Percentiles rank a stretch among this genome's conserved stretches.
These are phyloP conservation scores for Nothocercus julius DNA, from an alignment of 2,113 vertebrate genomes.

Conservation along the genomic window DNA sequence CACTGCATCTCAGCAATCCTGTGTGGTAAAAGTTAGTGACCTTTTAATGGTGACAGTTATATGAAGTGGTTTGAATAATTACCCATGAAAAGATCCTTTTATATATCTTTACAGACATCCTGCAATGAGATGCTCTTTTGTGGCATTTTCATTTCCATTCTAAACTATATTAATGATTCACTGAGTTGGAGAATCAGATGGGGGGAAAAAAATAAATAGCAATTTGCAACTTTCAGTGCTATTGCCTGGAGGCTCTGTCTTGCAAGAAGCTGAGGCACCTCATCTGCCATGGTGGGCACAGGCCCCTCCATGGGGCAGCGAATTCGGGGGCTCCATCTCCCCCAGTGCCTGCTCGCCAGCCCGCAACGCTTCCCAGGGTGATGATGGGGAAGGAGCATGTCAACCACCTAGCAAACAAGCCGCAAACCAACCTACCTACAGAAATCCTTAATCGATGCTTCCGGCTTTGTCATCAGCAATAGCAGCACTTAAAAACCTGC, in stretches of 20 bases:
- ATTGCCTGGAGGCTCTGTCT: background rate
- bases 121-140: slow-evolving; percentile 69
- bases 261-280: background rate
- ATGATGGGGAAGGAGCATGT: background rate
- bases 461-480: slow-evolving; percentile 28
- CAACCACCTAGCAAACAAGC: slow-evolving; percentile 41
- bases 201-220: background rate
- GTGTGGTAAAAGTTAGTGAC: slow-evolving; percentile 63
- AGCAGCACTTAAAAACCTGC: background rate
- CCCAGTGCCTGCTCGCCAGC: background rate
- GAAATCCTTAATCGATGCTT: slow-evolving; percentile 41
- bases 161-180: slow-evolving; percentile 66
- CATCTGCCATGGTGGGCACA: background rate
- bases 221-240: slow-evolving; percentile 36
- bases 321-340: background rate
- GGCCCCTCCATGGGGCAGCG: background rate
- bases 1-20: slow-evolving; percentile 4
- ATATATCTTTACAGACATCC: slow-evolving; percentile 69
- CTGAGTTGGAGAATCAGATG: slow-evolving; percentile 39
- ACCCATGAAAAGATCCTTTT: slow-evolving; percentile 61
- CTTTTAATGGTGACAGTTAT: slow-evolving; percentile 73
- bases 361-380: background rate
- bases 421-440: slow-evolving; percentile 56
- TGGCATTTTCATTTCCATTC: slow-evolving; percentile 70
- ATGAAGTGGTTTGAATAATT: slow-evolving; percentile 70